Evolutionary conservation across 2,888 invertebrate species (phyloP), one percentile per base, ranked within the genome.

Genomic region (Oxycera nigricornis): DNA sequence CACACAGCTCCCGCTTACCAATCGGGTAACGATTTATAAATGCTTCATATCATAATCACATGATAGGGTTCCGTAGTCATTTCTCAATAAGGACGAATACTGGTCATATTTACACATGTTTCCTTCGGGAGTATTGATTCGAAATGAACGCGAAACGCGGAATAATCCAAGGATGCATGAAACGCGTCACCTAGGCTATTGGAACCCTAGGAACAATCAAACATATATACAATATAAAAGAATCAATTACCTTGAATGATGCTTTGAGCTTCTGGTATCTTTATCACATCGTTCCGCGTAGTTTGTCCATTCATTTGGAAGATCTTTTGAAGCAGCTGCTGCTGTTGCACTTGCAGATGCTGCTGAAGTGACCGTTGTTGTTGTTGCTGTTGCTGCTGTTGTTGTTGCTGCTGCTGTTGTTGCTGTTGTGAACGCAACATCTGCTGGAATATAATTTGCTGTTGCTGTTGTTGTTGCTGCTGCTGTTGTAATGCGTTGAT

Each of bases 211-310:
- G n/a, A n/a, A n/a, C n/a, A n/a, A n/a, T n/a, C n/a, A n/a, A n/a
- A n/a, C n/a, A n/a, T n/a, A n/a, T n/a, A n/a, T n/a, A n/a, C n/a
- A n/a, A n/a, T n/a, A n/a, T n/a, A n/a, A n/a, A n/a, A 26, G 6
- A 67, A 41, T n/a, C 24, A 77, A 80, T 79, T 82, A 91, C 92
- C 92, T 84, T 92, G 91, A 78, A 94, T 88, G 75, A 94, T 90
- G 62, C 92, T 91, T 83, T 92, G 92, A 14, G 92, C 92, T 82
- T 93, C 93, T 0, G 92, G 92, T 77, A 92, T 85, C 82, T 90
- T 91, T 75, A 92, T 82, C 78, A 92, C 84, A 77, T 92, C 92
- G 62, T 72, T 70, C 26, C 76, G 75, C 50, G 39, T 50, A 4
- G 39, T 11, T 22, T 52, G 52, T 4, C 24, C 46, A 31, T 75